phyloP scores from a whole-genome alignment of 2,888 invertebrate species.

The Orchestes rusci region DNA sequence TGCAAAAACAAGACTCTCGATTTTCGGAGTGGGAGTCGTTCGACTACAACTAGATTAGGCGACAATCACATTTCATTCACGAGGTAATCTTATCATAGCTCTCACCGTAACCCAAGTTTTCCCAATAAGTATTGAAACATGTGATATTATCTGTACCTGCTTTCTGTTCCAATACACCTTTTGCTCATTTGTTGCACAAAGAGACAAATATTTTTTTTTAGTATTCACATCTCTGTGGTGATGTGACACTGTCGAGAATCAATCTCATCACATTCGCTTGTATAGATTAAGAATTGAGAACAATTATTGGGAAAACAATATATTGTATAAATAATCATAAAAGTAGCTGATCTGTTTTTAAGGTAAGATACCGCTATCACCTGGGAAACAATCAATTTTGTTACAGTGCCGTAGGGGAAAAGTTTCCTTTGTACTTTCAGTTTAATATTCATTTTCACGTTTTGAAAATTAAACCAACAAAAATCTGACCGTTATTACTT shows the following conservation, averaged over 20 bases:
- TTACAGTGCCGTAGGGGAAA: slow-evolving; percentile 3
- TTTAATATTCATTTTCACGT: not conserved
- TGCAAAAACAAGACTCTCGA: slow-evolving; percentile 83
- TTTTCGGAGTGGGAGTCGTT: slow-evolving; percentile 77
- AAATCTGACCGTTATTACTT: too few relatives aligned
- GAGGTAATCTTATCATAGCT: not conserved
- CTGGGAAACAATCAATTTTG: slow-evolving; percentile 17
- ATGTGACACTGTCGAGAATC: too few relatives aligned
- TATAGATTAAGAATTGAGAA: not conserved
- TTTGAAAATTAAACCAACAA: not conserved
- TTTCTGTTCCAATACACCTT: too few relatives aligned
- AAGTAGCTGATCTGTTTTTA: slow-evolving; percentile 12
- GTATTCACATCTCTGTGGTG: too few relatives aligned
- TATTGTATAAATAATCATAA: too few relatives aligned
- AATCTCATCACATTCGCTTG: too few relatives aligned
- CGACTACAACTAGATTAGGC: slow-evolving; percentile 49
- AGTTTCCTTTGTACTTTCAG: not conserved
- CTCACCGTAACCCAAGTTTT: slow-evolving; percentile 11
- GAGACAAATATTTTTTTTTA: too few relatives aligned
- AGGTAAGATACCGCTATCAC: slow-evolving; percentile 18
- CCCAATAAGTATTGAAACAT: slow-evolving; percentile 13
- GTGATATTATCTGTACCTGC: slow-evolving; percentile 13
- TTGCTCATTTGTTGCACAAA: too few relatives aligned
- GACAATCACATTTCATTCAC: slow-evolving; percentile 20
- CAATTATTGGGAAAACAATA: slow-evolving; percentile 14